phyloP scores from a whole-genome alignment of 2,797 vertebrate genomes.

The Okamejei kenojei region DNA sequence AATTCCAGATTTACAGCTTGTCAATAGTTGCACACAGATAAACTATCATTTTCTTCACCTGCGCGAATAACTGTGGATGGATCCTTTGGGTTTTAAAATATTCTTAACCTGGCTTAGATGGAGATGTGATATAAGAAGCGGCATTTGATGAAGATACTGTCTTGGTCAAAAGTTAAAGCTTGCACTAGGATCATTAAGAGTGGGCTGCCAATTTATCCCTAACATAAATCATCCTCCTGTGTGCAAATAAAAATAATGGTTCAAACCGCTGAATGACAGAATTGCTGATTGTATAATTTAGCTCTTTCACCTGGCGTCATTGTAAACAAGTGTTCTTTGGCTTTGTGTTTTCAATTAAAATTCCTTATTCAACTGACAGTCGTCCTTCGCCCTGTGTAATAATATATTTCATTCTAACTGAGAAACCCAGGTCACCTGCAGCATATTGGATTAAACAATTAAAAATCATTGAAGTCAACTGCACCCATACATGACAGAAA shows the following conservation, averaged over 20 bases:
- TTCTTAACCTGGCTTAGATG: too few species aligned
- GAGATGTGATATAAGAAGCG: too few species aligned
- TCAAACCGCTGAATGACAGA: background rate
- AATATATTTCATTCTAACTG: background rate
- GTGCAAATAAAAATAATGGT: background rate
- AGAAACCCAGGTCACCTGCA: background rate
- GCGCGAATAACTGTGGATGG: background rate
- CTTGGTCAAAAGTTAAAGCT: too few species aligned
- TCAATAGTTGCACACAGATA: background rate
- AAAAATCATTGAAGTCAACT: background rate
- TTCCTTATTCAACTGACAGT: background rate
- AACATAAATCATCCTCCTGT: background rate
- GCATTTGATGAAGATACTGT: too few species aligned
- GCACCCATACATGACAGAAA: background rate
- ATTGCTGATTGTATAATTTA: background rate
- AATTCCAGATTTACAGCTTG: background rate
- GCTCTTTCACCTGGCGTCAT: background rate
- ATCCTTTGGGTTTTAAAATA: background rate
- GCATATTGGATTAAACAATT: background rate
- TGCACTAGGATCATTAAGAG: background rate
- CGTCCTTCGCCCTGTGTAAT: background rate
- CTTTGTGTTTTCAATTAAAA: background rate
- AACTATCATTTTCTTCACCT: background rate
- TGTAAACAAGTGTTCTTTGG: background rate
- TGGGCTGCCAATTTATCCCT: background rate